Percentiles rank a stretch among this genome's conserved stretches.
These are phyloP conservation scores for Aleiodes alternator DNA, from an alignment of 2,888 invertebrate genomes.

Conservation along the genomic window DNA sequence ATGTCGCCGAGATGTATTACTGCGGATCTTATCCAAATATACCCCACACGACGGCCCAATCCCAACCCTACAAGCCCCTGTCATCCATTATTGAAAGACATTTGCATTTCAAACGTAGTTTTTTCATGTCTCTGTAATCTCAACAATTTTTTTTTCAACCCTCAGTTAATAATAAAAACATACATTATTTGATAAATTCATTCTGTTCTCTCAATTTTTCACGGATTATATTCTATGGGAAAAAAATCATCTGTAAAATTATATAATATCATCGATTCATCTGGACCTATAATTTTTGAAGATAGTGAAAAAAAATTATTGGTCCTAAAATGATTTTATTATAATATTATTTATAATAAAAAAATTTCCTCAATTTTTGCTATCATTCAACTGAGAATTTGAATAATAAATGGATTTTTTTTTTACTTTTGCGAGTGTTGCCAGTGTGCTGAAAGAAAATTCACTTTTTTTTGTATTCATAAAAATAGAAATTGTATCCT, in stretches of 20 bases:
- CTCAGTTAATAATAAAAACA: not conserved
- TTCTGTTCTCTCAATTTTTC: not conserved
- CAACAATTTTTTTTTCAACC: not conserved
- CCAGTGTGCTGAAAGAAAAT: slow-evolving; percentile 51
- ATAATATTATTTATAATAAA: too few relatives aligned
- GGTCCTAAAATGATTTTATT: too few relatives aligned
- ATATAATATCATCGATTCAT: too few relatives aligned
- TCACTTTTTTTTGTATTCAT: not conserved
- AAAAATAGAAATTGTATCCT: slow-evolving; percentile 28
- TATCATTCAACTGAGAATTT: not conserved
- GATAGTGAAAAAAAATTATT: too few relatives aligned
- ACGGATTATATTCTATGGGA: not conserved
- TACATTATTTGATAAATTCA: not conserved
- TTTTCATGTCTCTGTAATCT: slow-evolving; percentile 41
- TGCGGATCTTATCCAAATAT: slow-evolving; percentile 70
- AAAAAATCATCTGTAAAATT: too few relatives aligned
- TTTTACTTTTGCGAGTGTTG: slow-evolving; percentile 49
- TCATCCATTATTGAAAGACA: slow-evolving; percentile 66
- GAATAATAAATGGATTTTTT: not conserved
- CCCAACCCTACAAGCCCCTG: slow-evolving; percentile 48
- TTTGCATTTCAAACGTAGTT: slow-evolving; percentile 65
- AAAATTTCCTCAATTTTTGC: not conserved
- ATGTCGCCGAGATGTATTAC: slow-evolving; percentile 73
- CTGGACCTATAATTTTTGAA: too few relatives aligned
- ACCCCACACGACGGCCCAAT: slow-evolving; percentile 25